These are phyloP conservation scores for Micrastur ruficollis DNA, from an alignment of 2,797 vertebrate genomes.

Conservation along the genomic window DNA sequence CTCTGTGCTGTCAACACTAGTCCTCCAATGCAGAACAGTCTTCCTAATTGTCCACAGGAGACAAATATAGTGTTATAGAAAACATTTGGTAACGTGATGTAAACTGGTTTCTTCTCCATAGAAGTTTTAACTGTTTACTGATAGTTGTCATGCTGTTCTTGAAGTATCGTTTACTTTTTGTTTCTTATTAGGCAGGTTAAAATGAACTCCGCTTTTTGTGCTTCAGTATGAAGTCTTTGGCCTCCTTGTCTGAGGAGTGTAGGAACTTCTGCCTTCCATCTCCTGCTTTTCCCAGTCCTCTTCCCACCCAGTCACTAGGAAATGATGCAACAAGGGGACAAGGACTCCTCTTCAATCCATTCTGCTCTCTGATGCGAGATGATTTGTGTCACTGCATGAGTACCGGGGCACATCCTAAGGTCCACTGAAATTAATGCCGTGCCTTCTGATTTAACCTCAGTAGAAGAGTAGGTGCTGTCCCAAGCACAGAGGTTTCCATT, in stretches of 20 bases:
- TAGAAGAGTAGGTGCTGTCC: not conserved
- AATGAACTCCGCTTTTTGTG: not conserved
- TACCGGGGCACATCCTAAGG: not conserved
- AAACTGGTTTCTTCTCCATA: not conserved
- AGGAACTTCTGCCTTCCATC: not conserved
- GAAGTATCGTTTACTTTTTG: not conserved
- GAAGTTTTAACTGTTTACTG: constrained; percentile 51
- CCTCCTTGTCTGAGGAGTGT: not conserved
- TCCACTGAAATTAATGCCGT: not conserved
- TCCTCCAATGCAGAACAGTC: not conserved
- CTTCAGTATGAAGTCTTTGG: not conserved
- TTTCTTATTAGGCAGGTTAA: not conserved
- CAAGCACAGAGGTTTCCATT: not conserved
- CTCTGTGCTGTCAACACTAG: constrained; percentile 47
- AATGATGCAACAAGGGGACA: not conserved
- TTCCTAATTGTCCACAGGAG: constrained; percentile 23
- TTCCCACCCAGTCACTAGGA: not conserved
- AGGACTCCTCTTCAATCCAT: not conserved
- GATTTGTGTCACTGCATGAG: not conserved
- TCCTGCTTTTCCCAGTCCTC: not conserved
- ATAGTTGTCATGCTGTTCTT: not conserved
- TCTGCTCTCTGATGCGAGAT: not conserved
- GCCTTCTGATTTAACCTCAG: not conserved
- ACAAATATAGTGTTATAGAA: constrained; percentile 49
- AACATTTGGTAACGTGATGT: constrained; percentile 42